A percentile compares a stretch with the other conserved stretches of the same genome.
phyloP scores from a whole-genome alignment of 1,140 invertebrate species.

The Pseudomyrmex sp. region DNA sequence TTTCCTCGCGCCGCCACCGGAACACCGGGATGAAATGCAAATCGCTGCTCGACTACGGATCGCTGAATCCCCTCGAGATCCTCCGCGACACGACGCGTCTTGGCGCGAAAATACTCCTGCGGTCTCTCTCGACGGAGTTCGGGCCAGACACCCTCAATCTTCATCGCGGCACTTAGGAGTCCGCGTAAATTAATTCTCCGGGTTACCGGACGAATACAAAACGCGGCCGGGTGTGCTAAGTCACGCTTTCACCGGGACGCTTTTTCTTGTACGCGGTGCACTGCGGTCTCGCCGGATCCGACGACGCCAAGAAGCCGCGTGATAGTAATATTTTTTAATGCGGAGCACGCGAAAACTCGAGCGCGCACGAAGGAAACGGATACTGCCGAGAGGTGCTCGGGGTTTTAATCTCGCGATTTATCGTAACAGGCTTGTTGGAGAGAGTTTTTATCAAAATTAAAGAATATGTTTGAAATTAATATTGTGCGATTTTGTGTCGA shows the following conservation, averaged over 20 bases:
- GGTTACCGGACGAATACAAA: slow-evolving; percentile 67
- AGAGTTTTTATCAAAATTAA: background rate
- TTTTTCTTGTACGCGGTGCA: slow-evolving; percentile 51
- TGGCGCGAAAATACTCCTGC: slow-evolving; percentile 63
- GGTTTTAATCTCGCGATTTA: slow-evolving; percentile 20
- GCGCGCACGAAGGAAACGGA: background rate
- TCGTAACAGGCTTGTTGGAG: slow-evolving; percentile 1
- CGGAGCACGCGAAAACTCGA: slow-evolving; percentile 3
- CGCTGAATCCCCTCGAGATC: slow-evolving; percentile 70
- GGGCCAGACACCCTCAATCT: slow-evolving; percentile 68
- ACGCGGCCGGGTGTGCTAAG: slow-evolving; percentile 55
- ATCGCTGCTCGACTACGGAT: slow-evolving; percentile 69
- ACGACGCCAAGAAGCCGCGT: slow-evolving; percentile 17
- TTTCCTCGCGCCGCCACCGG: slow-evolving; percentile 38
- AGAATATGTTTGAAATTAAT: background rate
- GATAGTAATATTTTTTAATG: slow-evolving; percentile 54
- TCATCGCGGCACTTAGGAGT: slow-evolving; percentile 71
- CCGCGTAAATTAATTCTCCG: slow-evolving; percentile 71
- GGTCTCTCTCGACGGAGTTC: slow-evolving; percentile 53
- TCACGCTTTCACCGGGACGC: slow-evolving; percentile 64
- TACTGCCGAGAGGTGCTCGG: background rate
- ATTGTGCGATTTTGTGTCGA: slow-evolving; percentile 1
- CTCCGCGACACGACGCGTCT: slow-evolving; percentile 61
- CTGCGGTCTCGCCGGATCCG: slow-evolving; percentile 18
- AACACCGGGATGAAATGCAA: slow-evolving; percentile 67